Evolutionary conservation across 2,888 invertebrate species (phyloP).

Genomic region (Eurytoma californica): DNA sequence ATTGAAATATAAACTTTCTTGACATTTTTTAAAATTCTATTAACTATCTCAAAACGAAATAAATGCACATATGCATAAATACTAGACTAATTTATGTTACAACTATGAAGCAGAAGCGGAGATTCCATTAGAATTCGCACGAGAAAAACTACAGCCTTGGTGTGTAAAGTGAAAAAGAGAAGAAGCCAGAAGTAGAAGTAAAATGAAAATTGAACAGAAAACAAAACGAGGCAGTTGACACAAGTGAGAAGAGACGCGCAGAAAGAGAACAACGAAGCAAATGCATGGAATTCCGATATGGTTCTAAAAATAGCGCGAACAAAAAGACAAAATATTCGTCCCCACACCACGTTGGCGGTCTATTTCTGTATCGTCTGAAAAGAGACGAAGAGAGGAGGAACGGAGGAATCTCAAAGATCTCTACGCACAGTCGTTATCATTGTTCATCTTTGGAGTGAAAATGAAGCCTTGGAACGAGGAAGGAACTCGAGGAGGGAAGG

Average conservation of each 20-base stretch:
- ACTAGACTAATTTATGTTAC: too few species aligned
- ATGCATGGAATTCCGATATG: slow-evolving; percentile 43
- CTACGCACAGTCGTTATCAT: slow-evolving; percentile 65
- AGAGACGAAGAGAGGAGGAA: slow-evolving; percentile 54
- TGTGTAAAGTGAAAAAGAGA: not conserved
- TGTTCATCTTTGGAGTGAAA: slow-evolving; percentile 59
- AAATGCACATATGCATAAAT: too few species aligned
- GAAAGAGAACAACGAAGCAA: slow-evolving; percentile 12
- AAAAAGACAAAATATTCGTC: slow-evolving; percentile 36
- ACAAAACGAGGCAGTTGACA: slow-evolving; percentile 11
- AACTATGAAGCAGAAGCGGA: not conserved
- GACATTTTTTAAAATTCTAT: too few species aligned
- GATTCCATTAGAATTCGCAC: too few species aligned
- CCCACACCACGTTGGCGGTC: not conserved
- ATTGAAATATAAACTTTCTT: too few species aligned
- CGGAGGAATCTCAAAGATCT: slow-evolving; percentile 61
- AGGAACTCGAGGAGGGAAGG: slow-evolving; percentile 57
- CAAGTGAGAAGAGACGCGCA: not conserved
- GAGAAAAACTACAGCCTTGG: not conserved
- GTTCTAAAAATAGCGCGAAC: slow-evolving; percentile 42
- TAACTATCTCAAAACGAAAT: too few species aligned
- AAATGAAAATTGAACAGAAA: slow-evolving; percentile 3
- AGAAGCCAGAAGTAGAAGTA: not conserved
- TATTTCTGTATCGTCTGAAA: slow-evolving; percentile 49
- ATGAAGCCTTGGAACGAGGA: not conserved